Conservation (phyloP, 2,888 invertebrate species). For the Mythimna lalbum region DNA sequence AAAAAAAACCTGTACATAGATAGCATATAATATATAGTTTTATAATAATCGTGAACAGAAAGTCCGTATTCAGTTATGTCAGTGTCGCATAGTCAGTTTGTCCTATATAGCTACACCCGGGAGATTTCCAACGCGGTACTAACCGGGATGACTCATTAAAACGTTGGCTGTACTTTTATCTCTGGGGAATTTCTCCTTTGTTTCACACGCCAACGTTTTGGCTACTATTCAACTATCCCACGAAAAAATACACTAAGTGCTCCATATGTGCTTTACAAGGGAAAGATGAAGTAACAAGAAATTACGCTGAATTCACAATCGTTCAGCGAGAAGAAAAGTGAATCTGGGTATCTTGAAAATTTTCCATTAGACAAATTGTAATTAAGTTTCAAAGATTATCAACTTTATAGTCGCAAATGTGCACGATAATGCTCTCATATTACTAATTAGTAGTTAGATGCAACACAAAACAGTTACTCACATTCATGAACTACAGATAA, state of each 20-base stretch:
- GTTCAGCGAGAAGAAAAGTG: slow-evolving; percentile 6
- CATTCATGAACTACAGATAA: slow-evolving; percentile 11
- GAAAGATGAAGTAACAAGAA: slow-evolving; percentile 30
- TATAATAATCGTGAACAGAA: slow-evolving; percentile 29
- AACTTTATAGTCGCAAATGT: slow-evolving; percentile 7
- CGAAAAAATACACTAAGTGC: slow-evolving; percentile 59
- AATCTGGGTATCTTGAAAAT: slow-evolving; percentile 18
- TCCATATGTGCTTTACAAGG: slow-evolving; percentile 60
- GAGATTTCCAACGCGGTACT: slow-evolving; percentile 64
- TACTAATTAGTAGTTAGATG: slow-evolving; percentile 14
- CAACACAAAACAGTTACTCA: slow-evolving; percentile 4
- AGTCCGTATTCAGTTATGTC: slow-evolving; percentile 40
- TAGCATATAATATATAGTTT: not conserved
- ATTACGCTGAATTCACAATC: slow-evolving; percentile 15
- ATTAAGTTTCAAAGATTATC: slow-evolving; percentile 12
- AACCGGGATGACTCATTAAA: slow-evolving; percentile 75
- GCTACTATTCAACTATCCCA: slow-evolving; percentile 76
- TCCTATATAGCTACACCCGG: slow-evolving; percentile 56
- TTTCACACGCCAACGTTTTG: slow-evolving; percentile 74
- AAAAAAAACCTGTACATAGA: slow-evolving; percentile 14
- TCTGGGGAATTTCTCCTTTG: slow-evolving; percentile 78
- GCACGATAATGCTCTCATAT: slow-evolving; percentile 7
- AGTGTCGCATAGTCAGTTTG: slow-evolving; percentile 42
- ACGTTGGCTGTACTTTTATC: slow-evolving; percentile 71
- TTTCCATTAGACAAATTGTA: slow-evolving; percentile 23